Percentiles rank a stretch among this genome's conserved stretches.
phyloP scores from a whole-genome alignment of 2,888 invertebrate species.

The Drosophila nr. medialis region DNA sequence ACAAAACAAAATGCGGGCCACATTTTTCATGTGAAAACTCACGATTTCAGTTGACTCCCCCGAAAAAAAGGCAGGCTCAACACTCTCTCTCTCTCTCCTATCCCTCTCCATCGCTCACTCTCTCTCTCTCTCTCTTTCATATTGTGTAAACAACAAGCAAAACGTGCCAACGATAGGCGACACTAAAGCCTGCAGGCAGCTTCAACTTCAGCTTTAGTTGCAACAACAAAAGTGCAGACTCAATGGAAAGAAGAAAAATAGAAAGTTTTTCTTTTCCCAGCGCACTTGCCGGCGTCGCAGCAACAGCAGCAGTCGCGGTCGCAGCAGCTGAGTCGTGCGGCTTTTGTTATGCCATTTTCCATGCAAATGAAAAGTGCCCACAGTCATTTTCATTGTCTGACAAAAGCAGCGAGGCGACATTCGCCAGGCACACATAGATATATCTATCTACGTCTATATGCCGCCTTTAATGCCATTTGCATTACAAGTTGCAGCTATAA shows the following conservation, averaged over 20 bases:
- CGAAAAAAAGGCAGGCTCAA: background rate
- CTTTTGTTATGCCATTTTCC: slow-evolving; percentile 68
- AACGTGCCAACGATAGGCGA: slow-evolving; percentile 62
- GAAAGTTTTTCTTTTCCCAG: slow-evolving; percentile 69
- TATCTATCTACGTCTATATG: background rate
- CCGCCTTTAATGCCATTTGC: background rate
- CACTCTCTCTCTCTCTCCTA: too few relatives aligned
- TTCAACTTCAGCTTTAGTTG: slow-evolving; percentile 3
- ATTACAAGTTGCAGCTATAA: background rate
- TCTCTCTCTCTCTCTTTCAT: background rate
- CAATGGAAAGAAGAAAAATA: slow-evolving; percentile 41
- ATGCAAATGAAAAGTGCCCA: slow-evolving; percentile 70
- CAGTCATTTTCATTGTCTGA: slow-evolving; percentile 45
- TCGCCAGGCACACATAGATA: slow-evolving; percentile 2
- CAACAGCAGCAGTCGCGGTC: too few relatives aligned
- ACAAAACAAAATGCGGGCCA: slow-evolving; percentile 35
- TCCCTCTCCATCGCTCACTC: background rate
- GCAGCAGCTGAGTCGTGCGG: slow-evolving; percentile 10
- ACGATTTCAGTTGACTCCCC: slow-evolving; percentile 23
- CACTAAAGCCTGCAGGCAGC: slow-evolving; percentile 58
- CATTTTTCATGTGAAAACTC: slow-evolving; percentile 70
- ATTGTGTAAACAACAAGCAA: slow-evolving; percentile 53
- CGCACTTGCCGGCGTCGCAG: slow-evolving; percentile 54
- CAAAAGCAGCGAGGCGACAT: slow-evolving; percentile 1
- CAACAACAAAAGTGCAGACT: slow-evolving; percentile 16